These are phyloP conservation scores for Styela clava DNA, from an alignment of 23 tunicate species.

Conservation along the genomic window DNA sequence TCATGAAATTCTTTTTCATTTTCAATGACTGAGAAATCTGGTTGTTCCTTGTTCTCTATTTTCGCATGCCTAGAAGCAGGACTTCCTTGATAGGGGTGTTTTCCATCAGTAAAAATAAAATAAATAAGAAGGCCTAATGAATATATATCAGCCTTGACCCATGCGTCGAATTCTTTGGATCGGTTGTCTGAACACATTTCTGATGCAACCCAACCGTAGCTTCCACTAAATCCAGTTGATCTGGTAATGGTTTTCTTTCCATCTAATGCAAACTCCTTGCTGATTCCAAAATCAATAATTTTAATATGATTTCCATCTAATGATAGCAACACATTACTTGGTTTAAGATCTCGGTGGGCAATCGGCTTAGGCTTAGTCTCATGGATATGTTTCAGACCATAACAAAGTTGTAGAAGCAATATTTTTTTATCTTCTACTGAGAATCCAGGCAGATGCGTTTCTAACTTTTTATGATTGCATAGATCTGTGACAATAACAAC, in stretches of 20 bases:
- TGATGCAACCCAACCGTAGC: neutral
- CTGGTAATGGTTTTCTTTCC: neutral
- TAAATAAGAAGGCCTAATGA: neutral
- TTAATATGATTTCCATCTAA: neutral
- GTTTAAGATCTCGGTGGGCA: neutral
- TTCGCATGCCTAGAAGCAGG: neutral
- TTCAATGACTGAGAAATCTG: neutral
- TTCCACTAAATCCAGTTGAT: neutral
- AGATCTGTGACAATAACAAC: neutral
- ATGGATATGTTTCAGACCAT: neutral
- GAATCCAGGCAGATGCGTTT: neutral
- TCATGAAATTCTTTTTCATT: neutral
- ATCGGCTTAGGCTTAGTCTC: neutral
- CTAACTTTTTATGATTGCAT: neutral
- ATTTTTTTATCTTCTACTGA: neutral
- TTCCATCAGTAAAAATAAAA: constrained; percentile 1
- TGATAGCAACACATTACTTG: neutral
- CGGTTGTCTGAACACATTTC: neutral
- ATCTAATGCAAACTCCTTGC: neutral
- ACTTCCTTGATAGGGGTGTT: neutral
- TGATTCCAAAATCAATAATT: neutral
- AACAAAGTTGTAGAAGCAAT: neutral
- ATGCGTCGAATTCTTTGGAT: neutral
- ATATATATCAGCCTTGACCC: neutral
- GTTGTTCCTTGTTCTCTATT: neutral